Percentiles rank a stretch among this genome's conserved stretches.
These are phyloP conservation scores for Urosaurus nigricauda DNA, from an alignment of 2,797 vertebrate genomes.

Conservation along the genomic window DNA sequence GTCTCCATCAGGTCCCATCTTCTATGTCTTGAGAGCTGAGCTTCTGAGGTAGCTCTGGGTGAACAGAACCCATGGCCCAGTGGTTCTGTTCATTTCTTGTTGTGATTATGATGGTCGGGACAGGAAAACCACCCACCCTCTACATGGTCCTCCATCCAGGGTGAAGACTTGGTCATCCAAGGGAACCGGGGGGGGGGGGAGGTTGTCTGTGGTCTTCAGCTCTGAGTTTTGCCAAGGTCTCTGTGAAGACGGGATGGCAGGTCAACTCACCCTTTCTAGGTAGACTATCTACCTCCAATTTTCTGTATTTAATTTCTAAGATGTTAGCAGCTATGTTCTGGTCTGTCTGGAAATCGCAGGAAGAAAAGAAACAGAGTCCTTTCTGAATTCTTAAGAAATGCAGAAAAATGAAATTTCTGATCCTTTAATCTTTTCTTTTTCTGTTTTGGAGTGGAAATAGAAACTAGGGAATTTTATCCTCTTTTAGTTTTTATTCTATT, in stretches of 20 bases:
- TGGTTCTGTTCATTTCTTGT: not conserved
- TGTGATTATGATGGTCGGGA: not conserved
- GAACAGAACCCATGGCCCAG: not conserved
- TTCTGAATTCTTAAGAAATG: not conserved
- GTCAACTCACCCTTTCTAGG: not conserved
- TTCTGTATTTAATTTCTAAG: conserved; percentile 9
- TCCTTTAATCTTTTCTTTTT: not conserved
- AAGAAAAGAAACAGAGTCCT: not conserved
- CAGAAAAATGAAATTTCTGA: not conserved
- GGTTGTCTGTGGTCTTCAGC: not conserved
- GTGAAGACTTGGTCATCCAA: not conserved
- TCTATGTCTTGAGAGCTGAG: no score
- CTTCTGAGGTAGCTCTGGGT: no score
- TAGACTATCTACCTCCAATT: not conserved
- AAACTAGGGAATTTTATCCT: not conserved
- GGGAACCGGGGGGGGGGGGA: not conserved
- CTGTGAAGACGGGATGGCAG: not conserved
- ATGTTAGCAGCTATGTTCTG: not conserved
- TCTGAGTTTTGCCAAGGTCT: not conserved
- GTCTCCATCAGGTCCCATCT: not conserved
- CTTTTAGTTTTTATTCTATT: not conserved
- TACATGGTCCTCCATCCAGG: not conserved
- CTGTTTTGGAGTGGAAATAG: not conserved
- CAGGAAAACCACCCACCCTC: not conserved
- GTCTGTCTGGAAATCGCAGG: not conserved